A percentile compares a stretch with the other conserved stretches of the same genome.
These are phyloP conservation scores for Pteropus alecto DNA, from an alignment of 2,113 vertebrate genomes.

Conservation along the genomic window DNA sequence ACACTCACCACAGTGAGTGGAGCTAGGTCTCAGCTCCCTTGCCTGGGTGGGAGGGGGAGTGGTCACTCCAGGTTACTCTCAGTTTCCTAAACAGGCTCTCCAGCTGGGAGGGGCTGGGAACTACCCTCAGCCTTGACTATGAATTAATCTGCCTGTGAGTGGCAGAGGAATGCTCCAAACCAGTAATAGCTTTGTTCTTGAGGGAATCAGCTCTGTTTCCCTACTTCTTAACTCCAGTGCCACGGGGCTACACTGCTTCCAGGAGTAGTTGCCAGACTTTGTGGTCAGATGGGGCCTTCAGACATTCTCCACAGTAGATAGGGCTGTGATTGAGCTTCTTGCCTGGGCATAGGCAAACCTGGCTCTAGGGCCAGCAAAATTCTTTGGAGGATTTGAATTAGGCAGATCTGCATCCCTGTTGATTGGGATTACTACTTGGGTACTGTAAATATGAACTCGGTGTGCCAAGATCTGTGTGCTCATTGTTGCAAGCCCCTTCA, in stretches of 20 bases:
- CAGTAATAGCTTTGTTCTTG: not conserved
- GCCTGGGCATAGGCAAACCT: not conserved
- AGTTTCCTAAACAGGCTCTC: not conserved
- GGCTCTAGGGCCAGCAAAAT: not conserved
- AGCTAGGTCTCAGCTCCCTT: not conserved
- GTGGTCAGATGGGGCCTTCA: not conserved
- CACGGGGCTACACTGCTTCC: not conserved
- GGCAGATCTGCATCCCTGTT: not conserved
- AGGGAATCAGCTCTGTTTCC: not conserved
- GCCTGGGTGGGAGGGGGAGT: not conserved
- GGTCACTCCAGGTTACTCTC: not conserved
- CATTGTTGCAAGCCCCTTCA: not conserved
- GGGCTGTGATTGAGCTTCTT: not conserved
- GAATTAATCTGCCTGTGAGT: not conserved
- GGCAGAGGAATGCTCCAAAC: not conserved
- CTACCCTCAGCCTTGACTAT: no score
- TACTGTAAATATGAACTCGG: not conserved
- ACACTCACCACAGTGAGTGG: not conserved
- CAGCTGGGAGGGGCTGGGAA: not conserved
- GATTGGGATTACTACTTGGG: not conserved
- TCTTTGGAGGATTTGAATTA: not conserved
- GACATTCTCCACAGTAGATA: not conserved
- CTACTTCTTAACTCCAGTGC: not conserved
- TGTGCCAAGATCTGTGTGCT: not conserved
- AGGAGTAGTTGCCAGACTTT: not conserved